A percentile compares a stretch with the other conserved stretches of the same genome.
phyloP scores from a whole-genome alignment of 2,113 vertebrate species.

The Microcebus murinus region DNA sequence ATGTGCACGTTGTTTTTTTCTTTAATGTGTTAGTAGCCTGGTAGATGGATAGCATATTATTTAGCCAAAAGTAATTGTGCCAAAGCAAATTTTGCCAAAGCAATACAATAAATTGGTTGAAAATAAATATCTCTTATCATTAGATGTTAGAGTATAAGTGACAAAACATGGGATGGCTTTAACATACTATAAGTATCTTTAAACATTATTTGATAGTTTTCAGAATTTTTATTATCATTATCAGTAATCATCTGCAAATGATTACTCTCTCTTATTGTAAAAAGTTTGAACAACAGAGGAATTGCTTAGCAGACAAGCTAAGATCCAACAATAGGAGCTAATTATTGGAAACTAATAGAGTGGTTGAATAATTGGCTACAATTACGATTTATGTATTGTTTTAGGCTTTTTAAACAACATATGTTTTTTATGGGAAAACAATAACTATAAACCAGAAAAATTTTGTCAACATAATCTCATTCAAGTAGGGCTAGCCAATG shows the following conservation, averaged over 20 bases:
- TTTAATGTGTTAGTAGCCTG: neutral
- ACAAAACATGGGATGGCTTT: neutral
- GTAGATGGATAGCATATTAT: neutral
- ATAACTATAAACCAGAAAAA: neutral
- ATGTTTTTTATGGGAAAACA: neutral
- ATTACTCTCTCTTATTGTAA: neutral
- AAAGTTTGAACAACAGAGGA: constrained; percentile 35
- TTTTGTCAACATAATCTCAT: neutral
- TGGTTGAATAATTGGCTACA: neutral
- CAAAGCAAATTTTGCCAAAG: neutral
- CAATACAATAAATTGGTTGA: neutral
- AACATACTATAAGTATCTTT: neutral
- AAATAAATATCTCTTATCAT: neutral
- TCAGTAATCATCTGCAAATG: neutral
- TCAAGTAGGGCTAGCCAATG: neutral
- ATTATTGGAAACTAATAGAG: neutral
- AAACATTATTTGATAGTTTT: neutral
- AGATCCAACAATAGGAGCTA: neutral
- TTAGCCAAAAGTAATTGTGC: neutral
- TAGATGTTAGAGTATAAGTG: neutral
- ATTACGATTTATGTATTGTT: neutral
- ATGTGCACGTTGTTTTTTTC: neutral
- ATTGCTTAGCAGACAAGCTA: neutral
- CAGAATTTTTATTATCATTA: neutral
- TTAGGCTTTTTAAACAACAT: neutral